phyloP scores from a whole-genome alignment of 2,113 vertebrate species.

The Channa argus region DNA sequence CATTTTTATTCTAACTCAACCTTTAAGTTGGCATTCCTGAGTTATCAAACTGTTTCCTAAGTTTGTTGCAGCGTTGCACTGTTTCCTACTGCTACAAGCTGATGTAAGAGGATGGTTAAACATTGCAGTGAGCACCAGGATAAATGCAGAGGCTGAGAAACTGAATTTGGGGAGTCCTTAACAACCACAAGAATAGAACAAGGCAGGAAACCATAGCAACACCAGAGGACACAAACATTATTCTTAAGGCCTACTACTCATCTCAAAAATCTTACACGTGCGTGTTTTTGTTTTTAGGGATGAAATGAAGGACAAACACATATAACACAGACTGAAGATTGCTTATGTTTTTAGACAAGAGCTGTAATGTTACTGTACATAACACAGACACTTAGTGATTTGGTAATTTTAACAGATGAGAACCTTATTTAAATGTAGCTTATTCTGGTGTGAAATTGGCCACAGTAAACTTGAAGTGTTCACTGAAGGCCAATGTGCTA shows the following conservation, averaged over 20 bases:
- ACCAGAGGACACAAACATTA: slow-evolving; percentile 7
- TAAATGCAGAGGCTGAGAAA: slow-evolving; percentile 9
- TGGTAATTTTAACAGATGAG: too few relatives aligned
- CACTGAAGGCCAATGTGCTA: too few relatives aligned
- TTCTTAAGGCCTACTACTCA: slow-evolving; percentile 20
- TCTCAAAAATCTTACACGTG: too few relatives aligned
- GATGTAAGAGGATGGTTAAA: slow-evolving; percentile 4
- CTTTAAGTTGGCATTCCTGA: neutral
- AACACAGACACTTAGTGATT: too few relatives aligned
- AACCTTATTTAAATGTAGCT: too few relatives aligned
- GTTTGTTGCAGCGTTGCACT: neutral
- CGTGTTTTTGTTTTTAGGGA: neutral
- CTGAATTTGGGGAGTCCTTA: slow-evolving; percentile 28
- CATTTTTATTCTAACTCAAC: neutral
- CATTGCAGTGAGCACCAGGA: slow-evolving; percentile 1
- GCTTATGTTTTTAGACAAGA: neutral
- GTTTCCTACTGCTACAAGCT: slow-evolving; percentile 2
- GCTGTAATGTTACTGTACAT: too few relatives aligned
- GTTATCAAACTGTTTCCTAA: neutral
- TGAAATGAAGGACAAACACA: neutral
- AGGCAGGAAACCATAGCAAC: slow-evolving; percentile 71
- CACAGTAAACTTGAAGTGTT: slow-evolving; percentile 21
- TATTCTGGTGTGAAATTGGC: slow-evolving; percentile 12
- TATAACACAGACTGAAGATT: too few relatives aligned
- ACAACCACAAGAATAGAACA: slow-evolving; percentile 37